Evolutionary conservation across 2,888 invertebrate genomes (phyloP).

Genomic region (Macroteleia sp.): DNA sequence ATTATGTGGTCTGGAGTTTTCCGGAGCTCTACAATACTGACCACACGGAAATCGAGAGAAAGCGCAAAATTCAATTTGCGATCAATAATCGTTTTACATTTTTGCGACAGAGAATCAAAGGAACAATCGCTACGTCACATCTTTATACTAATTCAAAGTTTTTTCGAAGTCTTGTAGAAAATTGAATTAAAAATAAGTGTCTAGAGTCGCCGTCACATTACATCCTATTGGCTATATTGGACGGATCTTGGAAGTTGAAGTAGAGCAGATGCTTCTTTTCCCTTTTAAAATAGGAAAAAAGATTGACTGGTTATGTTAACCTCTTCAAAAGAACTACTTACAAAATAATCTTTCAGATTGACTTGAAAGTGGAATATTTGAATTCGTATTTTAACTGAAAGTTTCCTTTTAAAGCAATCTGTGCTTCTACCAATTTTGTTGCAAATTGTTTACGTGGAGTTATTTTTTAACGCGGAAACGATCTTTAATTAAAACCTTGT

Average conservation of each 20-base stretch:
- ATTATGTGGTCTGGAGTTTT: slow-evolving; percentile 23
- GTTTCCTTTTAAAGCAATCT: slow-evolving; percentile 15
- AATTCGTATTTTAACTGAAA: slow-evolving; percentile 36
- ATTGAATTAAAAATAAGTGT: slow-evolving; percentile 35
- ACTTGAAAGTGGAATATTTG: slow-evolving; percentile 15
- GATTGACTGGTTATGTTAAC: slow-evolving; percentile 61
- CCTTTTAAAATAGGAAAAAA: slow-evolving; percentile 39
- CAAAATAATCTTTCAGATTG: slow-evolving; percentile 43
- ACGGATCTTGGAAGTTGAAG: slow-evolving; percentile 38
- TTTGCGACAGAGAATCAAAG: slow-evolving; percentile 46
- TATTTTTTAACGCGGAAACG: background rate
- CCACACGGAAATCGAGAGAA: slow-evolving; percentile 14
- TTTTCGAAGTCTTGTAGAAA: slow-evolving; percentile 14
- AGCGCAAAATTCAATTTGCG: slow-evolving; percentile 15
- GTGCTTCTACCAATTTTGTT: slow-evolving; percentile 17
- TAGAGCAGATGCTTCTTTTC: slow-evolving; percentile 43
- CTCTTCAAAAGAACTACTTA: slow-evolving; percentile 48
- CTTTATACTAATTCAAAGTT: slow-evolving; percentile 13
- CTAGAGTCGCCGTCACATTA: slow-evolving; percentile 13
- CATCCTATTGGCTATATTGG: slow-evolving; percentile 23
- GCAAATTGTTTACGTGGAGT: slow-evolving; percentile 9
- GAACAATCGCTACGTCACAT: slow-evolving; percentile 36
- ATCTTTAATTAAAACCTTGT: slow-evolving; percentile 14
- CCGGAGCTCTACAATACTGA: slow-evolving; percentile 7
- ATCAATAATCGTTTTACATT: slow-evolving; percentile 14